These are phyloP conservation scores for Lycaon pictus DNA, from an alignment of 2,113 vertebrate genomes.

Conservation along the genomic window DNA sequence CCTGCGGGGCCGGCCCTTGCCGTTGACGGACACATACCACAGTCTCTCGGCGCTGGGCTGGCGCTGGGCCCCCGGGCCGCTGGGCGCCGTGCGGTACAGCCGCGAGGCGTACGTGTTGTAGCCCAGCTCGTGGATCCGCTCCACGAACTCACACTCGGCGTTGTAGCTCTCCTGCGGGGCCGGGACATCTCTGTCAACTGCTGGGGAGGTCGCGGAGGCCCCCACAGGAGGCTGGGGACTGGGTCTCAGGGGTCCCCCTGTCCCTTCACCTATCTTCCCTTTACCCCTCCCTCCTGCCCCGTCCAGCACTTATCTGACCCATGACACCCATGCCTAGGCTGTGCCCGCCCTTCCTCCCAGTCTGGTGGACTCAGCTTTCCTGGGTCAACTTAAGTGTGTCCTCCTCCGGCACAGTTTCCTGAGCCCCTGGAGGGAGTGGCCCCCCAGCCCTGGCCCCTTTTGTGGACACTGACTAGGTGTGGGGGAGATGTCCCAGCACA, in stretches of 20 bases:
- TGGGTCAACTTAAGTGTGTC: rapidly evolving
- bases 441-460: background rate
- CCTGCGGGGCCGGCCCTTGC: conserved; percentile 96
- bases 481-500: background rate
- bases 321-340: background rate
- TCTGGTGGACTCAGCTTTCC: background rate
- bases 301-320: no score
- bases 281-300: background rate
- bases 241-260: background rate
- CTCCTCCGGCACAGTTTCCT: background rate
- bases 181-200: background rate
- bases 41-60: conserved; percentile 91
- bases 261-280: no score
- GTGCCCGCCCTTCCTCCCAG: background rate
- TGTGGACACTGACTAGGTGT: rapidly evolving
- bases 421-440: background rate
- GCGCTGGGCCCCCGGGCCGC: conserved; percentile 63
- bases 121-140: conserved; percentile 96
- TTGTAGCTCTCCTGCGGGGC: conserved; percentile 92
- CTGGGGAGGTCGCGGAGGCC: background rate
- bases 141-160: conserved; percentile 96
- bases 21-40: conserved; percentile 98
- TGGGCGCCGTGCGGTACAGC: conserved; percentile 85
- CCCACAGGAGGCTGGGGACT: background rate
- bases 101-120: conserved; percentile 98